Percentiles rank a stretch among this genome's conserved stretches.
Evolutionary conservation across 2,888 invertebrate species (phyloP).

Genomic region (Lacanobia wlatinum): DNA sequence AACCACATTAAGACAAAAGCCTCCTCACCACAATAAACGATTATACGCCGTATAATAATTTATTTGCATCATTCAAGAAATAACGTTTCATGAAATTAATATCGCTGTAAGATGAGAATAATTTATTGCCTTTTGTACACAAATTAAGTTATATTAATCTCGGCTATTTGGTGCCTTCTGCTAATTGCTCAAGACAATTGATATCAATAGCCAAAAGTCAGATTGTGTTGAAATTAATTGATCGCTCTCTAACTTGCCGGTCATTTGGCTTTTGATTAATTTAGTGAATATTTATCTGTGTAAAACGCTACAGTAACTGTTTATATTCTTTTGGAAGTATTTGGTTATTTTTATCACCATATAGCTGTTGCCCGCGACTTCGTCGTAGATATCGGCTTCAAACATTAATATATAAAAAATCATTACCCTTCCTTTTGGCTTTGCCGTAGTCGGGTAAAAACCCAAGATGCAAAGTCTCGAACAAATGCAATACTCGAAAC

Average conservation of each 20-base stretch:
- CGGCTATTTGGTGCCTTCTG: slow-evolving; percentile 47
- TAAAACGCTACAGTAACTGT: background rate
- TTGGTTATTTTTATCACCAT: background rate
- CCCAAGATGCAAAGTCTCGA: too few relatives aligned
- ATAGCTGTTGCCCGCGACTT: too few relatives aligned
- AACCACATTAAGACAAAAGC: slow-evolving; percentile 9
- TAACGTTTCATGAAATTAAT: slow-evolving; percentile 49
- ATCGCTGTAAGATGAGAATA: slow-evolving; percentile 29
- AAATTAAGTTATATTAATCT: slow-evolving; percentile 61
- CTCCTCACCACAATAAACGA: slow-evolving; percentile 4
- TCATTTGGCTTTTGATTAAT: slow-evolving; percentile 18
- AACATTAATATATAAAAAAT: too few relatives aligned
- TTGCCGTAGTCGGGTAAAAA: too few relatives aligned
- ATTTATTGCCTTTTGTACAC: slow-evolving; percentile 58
- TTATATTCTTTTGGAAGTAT: background rate
- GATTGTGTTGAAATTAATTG: slow-evolving; percentile 51
- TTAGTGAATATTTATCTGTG: background rate
- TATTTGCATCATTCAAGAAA: slow-evolving; percentile 43
- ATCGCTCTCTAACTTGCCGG: slow-evolving; percentile 27
- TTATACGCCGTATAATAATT: slow-evolving; percentile 30
- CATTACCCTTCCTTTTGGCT: too few relatives aligned
- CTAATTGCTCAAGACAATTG: slow-evolving; percentile 54
- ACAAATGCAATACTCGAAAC: too few relatives aligned
- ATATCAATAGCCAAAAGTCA: slow-evolving; percentile 54
- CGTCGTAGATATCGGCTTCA: too few relatives aligned